Base-by-base conservation (phyloP, 2,888 invertebrate species). In the Leucophora obtusa region DNA sequence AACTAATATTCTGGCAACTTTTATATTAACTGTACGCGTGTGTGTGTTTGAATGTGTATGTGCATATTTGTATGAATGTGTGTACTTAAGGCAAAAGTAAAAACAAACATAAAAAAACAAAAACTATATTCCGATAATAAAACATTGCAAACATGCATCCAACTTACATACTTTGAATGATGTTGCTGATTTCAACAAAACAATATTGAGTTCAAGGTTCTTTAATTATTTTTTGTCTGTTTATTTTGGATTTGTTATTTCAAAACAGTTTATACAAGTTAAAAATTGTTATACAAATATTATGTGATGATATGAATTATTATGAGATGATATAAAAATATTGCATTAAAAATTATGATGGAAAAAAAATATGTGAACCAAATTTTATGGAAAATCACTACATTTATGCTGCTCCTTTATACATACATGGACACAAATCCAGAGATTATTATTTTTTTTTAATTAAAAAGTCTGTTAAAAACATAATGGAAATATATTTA, bases 381-480 rank as follows among this genome's bases (percentile, higher is more conserved):
- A 21, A 47, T n/a, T 15, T 10, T 50, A 51, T 63, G 33, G 28
- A 51, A 24, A 51, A 47, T 28, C 28, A 47, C 43, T 47, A 6
- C 7, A n/a, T n/a, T 51, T 51, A 24, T 28, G 28, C 17, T 33
- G 33, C 15, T n/a, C 8, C 17, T 63, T 47, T n/a, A 47, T 3
- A 47, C n/a, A n/a, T n/a, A n/a, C n/a, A n/a, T n/a, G n/a, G 43
- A 43, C 24, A 6, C 7, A 7, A 7, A 28, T 28, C 3, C 28
- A 28, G 3, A 28, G 1, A 28, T 6, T n/a, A n/a, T 14, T n/a
- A 47, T n/a, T 28, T 6, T 28, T 50, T 38, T 76, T 74, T 79
- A 74, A 74, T 79, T 74, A 79, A 65, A 70, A 70, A 73, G 56
- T 78, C 70, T 54, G 50, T 51, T 66, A 18, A 28, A 75, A 50